Conservation (phyloP, 2,113 vertebrate genomes). For the Indicator maculatus region DNA sequence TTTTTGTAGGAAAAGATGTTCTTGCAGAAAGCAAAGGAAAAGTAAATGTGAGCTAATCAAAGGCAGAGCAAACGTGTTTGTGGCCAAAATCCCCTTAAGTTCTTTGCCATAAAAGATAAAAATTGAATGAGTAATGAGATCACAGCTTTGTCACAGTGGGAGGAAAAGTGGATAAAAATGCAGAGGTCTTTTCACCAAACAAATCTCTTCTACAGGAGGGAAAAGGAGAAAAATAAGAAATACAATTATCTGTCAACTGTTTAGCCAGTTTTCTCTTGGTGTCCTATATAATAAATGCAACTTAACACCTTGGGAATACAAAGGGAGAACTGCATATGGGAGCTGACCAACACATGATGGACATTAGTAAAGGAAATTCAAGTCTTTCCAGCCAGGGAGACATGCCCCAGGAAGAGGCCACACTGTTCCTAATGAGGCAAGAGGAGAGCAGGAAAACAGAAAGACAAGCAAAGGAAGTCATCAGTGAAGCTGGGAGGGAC, state of each 20-base stretch:
- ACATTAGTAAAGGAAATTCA: conserved; percentile 1
- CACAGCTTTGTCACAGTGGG: not conserved
- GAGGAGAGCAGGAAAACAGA: not conserved
- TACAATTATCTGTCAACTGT: not conserved
- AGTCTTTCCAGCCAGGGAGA: not conserved
- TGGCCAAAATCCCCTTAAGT: not conserved
- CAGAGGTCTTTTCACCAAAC: not conserved
- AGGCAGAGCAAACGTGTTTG: conserved; percentile 29
- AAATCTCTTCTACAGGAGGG: not conserved
- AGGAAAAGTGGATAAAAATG: conserved; percentile 5
- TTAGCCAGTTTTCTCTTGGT: conserved; percentile 5
- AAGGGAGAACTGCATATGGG: not conserved
- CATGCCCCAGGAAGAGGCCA: not conserved
- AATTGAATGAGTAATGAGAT: conserved; percentile 17
- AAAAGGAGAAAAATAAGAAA: conserved; percentile 8
- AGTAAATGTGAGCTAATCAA: conserved; percentile 41
- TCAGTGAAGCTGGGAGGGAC: not conserved
- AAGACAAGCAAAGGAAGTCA: not conserved
- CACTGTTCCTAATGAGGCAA: not conserved
- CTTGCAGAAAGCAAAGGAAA: conserved; percentile 1
- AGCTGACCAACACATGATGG: not conserved
- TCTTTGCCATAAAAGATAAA: conserved; percentile 59
- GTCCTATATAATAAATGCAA: not conserved
- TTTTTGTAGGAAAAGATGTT: not conserved
- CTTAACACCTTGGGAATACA: conserved; percentile 31